Evolutionary conservation across 2,888 invertebrate species (phyloP), one percentile per base, ranked within the genome.

Genomic region (Thera obeliscata): DNA sequence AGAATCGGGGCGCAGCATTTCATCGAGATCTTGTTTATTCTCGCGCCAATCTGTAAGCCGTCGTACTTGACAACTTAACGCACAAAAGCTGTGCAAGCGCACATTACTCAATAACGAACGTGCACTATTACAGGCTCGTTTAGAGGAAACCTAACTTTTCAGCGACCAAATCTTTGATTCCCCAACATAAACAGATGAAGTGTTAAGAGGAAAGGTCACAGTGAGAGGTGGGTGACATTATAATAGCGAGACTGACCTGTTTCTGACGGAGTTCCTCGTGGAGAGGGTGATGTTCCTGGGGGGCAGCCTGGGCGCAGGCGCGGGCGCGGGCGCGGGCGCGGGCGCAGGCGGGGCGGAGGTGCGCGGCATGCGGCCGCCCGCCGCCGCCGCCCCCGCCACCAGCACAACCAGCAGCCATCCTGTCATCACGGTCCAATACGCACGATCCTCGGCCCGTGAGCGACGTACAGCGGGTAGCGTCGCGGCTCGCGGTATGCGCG

Each of bases 311-410:
- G 64, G 46, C 43, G 41, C 88, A 84, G 89, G 95, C 95, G 94
- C 73, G 95, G 87, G 94, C 75, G 95, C 94, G 55, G 89, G 95
- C 95, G 94, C 73, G 95, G 87, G 94, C 75, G 95, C 94, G 55
- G 58, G 22, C 22, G 22, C 86, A 78, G 87, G 85, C 80, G 83
- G 22, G 22, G 22, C 87, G 76, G 87, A 90, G 79, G 90, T 91
- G 74, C 90, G 87, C 78, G 91, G 90, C 84, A 89, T 80, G 80
- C 91, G 89, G 75, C 88, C 85, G 71, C 89, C 91, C 76, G 88
- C 91, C 79, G 91, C 91, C 81, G 86, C 88, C 78, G 84, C 88
- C 73, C 85, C 83, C 75, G 85, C 89, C 78, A 88, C 76, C 79
- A 90, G 70, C 87, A 90, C 81, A 84, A 90, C 80, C 86, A 90